phyloP scores from a whole-genome alignment of 2,888 invertebrate genomes.

The Cataglyphis rosenhaueri region DNA sequence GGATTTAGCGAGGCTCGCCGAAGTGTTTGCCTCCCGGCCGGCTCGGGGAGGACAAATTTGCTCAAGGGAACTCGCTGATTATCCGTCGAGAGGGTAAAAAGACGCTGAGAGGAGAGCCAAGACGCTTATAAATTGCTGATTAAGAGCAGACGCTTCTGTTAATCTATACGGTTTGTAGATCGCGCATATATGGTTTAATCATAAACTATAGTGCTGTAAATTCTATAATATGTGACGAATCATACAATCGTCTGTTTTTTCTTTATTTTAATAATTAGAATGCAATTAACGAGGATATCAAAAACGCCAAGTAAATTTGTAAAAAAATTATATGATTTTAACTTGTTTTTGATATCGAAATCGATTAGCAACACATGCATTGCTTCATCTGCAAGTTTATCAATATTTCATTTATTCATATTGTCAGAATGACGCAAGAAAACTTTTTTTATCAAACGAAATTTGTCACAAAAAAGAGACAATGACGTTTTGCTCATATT shows the following conservation, averaged over 20 bases:
- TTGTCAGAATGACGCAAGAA: constrained; percentile 40
- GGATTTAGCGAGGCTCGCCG: constrained; percentile 71
- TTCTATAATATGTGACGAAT: neutral
- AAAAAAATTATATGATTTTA: constrained; percentile 2
- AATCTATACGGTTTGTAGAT: constrained; percentile 45
- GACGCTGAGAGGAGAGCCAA: constrained; percentile 61
- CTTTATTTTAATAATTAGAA: neutral
- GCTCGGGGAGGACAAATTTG: constrained; percentile 69
- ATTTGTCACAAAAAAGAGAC: constrained; percentile 58
- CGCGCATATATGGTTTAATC: neutral
- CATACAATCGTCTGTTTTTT: neutral
- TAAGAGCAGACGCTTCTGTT: constrained; percentile 51
- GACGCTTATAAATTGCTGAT: constrained; percentile 73
- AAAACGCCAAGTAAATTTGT: neutral
- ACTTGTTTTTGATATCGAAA: constrained; percentile 1
- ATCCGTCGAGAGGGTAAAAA: constrained; percentile 66
- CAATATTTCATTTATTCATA: constrained; percentile 64
- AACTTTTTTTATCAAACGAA: constrained; percentile 74
- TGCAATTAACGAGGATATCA: neutral
- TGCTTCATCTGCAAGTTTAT: constrained; percentile 60
- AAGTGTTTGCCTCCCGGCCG: constrained; percentile 70
- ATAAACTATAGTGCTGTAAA: neutral
- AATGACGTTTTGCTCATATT: neutral
- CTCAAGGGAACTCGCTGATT: constrained; percentile 70
- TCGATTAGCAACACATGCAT: constrained; percentile 59